Percentiles rank a stretch among this genome's conserved stretches.
Conservation (phyloP, 2,797 vertebrate species). For the Diplodus puntazzo region DNA sequence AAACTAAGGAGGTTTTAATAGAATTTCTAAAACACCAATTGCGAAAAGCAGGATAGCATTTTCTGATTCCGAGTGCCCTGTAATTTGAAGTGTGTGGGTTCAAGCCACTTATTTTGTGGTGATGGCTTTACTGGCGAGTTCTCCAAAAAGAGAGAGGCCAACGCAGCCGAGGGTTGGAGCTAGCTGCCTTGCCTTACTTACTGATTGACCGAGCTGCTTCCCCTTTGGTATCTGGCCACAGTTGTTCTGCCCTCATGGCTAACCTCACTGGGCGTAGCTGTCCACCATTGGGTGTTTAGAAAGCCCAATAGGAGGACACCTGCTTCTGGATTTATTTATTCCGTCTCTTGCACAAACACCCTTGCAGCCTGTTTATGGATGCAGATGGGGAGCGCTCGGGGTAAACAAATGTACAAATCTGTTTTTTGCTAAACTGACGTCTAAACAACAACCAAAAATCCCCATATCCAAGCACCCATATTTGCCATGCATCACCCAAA, state of each 20-base stretch:
- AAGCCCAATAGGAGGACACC: constrained; percentile 80
- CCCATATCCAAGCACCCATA: constrained; percentile 16
- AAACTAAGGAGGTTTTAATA: constrained; percentile 77
- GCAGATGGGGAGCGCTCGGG: constrained; percentile 60
- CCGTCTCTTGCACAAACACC: constrained; percentile 72
- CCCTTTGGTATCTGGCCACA: constrained; percentile 71
- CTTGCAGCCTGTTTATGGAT: constrained; percentile 68
- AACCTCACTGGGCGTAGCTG: constrained; percentile 76
- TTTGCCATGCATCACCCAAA: constrained; percentile 15
- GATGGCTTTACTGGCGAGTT: constrained; percentile 77
- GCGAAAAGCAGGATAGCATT: constrained; percentile 79
- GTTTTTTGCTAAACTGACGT: constrained; percentile 10
- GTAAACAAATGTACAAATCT: constrained; percentile 71
- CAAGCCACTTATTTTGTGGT: constrained; percentile 86
- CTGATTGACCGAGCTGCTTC: constrained; percentile 73
- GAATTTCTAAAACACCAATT: constrained; percentile 80
- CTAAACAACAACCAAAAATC: constrained; percentile 37
- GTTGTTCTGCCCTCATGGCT: constrained; percentile 70
- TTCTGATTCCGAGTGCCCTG: constrained; percentile 82
- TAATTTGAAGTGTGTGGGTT: constrained; percentile 86
- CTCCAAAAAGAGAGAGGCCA: constrained; percentile 72
- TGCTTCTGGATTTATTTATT: constrained; percentile 79
- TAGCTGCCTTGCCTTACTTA: constrained; percentile 55
- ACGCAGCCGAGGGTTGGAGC: constrained; percentile 58
- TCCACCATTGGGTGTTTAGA: constrained; percentile 58